Evolutionary conservation across 2,888 invertebrate species (phyloP).

Genomic region (Clitarchus hookeri): DNA sequence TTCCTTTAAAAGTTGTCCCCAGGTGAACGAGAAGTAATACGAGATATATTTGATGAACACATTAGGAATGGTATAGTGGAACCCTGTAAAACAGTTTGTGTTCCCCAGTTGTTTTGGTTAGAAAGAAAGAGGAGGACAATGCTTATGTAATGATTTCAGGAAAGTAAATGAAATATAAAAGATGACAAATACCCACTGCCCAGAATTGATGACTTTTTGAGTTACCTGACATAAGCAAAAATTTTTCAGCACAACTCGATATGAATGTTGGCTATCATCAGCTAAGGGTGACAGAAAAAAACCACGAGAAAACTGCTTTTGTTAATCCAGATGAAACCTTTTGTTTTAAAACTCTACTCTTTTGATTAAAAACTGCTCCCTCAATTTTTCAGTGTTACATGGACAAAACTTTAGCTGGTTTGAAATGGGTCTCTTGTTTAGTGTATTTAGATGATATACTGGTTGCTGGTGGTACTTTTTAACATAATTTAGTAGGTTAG

Average conservation of each 20-base stretch:
- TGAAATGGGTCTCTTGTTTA: neutral
- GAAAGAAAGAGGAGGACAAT: neutral
- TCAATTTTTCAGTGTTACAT: neutral
- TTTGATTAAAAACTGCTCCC: neutral
- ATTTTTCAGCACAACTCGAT: neutral
- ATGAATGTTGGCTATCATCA: neutral
- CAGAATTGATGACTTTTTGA: neutral
- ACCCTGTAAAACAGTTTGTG: neutral
- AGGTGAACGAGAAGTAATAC: neutral
- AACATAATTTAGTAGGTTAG: neutral
- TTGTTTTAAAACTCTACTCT: neutral
- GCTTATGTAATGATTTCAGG: neutral
- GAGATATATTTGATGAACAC: neutral
- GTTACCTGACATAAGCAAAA: neutral
- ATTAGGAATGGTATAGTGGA: neutral
- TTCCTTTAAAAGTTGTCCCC: neutral
- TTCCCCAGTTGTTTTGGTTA: neutral
- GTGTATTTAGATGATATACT: neutral
- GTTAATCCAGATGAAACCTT: neutral
- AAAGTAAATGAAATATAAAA: neutral
- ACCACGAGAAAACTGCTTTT: neutral
- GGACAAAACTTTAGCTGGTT: neutral
- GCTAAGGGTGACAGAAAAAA: neutral
- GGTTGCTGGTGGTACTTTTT: neutral
- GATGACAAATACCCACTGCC: neutral